Evolutionary conservation across 1,140 invertebrate species (phyloP).

Genomic region (Achatina immaculata): DNA sequence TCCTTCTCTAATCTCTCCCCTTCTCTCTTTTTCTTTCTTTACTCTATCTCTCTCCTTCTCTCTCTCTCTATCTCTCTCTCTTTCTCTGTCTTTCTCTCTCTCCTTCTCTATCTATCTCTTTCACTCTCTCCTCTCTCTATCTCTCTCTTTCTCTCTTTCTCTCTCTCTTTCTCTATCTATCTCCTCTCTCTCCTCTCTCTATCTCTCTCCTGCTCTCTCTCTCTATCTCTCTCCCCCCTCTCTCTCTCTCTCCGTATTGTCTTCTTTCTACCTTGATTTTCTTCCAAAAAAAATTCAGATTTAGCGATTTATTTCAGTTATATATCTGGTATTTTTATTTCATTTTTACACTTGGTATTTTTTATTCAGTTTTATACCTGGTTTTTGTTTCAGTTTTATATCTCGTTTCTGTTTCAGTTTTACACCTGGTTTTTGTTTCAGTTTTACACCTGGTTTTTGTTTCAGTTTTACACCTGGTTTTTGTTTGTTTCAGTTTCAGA

Average conservation of each 20-base stretch:
- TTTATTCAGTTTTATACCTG: background rate
- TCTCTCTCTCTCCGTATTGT: background rate
- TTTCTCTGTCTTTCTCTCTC: background rate
- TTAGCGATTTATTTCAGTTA: too few species aligned
- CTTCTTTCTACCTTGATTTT: background rate
- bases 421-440: background rate
- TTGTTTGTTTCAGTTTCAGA: constrained; percentile 77
- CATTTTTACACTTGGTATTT: too few species aligned
- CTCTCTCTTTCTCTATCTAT: background rate
- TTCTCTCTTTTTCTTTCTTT: too few species aligned
- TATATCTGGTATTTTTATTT: too few species aligned
- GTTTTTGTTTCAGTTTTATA: background rate
- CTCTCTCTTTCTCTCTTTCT: background rate
- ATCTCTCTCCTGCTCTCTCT: background rate
- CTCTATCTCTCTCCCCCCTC: background rate
- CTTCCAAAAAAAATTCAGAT: too few species aligned
- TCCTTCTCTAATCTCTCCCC: too few species aligned
- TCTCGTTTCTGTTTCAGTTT: too few species aligned
- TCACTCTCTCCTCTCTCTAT: background rate
- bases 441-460: background rate
- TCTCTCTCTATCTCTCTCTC: background rate
- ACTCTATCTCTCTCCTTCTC: too few species aligned
- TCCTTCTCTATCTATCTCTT: background rate
- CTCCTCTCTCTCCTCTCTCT: background rate
- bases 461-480: background rate